Evolutionary conservation across 1,140 invertebrate genomes (phyloP).

Genomic region (Pachyrhynchus sulphureomaculatus): DNA sequence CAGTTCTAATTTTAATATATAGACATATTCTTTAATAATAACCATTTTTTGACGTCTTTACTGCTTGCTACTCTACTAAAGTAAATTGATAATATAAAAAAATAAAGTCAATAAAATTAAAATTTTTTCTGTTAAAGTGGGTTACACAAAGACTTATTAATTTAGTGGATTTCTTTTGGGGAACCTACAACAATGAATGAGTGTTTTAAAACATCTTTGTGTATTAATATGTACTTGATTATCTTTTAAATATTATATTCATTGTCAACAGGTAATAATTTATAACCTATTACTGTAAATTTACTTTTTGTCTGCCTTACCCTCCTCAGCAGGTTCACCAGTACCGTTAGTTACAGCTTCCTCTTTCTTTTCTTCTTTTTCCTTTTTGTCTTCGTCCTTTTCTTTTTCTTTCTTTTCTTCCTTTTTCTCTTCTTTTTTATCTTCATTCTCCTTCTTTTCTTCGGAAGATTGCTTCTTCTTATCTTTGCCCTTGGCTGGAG

Average conservation of each 20-base stretch:
- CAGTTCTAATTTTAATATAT: too few relatives aligned
- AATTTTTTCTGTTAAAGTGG: background rate
- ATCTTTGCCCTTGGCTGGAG: slow-evolving; percentile 72
- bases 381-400: slow-evolving; percentile 61
- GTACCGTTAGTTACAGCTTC: slow-evolving; percentile 53
- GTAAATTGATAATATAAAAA: background rate
- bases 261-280: slow-evolving; percentile 27
- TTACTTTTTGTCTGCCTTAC: slow-evolving; percentile 43
- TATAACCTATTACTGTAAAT: slow-evolving; percentile 24
- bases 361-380: slow-evolving; percentile 59
- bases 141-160: slow-evolving; percentile 2
- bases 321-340: slow-evolving; percentile 57
- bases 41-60: background rate
- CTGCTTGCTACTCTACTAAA: slow-evolving; percentile 14
- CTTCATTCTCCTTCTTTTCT: slow-evolving; percentile 65
- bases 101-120: background rate
- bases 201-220: background rate
- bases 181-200: slow-evolving; percentile 2
- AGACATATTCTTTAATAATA: too few relatives aligned
- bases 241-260: slow-evolving; percentile 20
- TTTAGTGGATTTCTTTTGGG: background rate
- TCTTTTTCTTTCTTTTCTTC: slow-evolving; percentile 58
- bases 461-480: slow-evolving; percentile 70
- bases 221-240: background rate
- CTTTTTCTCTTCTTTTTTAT: slow-evolving; percentile 62